Percentiles rank a stretch among this genome's conserved stretches.
Conservation (phyloP, 2,888 invertebrate genomes). For the Ennomos erosarius region DNA sequence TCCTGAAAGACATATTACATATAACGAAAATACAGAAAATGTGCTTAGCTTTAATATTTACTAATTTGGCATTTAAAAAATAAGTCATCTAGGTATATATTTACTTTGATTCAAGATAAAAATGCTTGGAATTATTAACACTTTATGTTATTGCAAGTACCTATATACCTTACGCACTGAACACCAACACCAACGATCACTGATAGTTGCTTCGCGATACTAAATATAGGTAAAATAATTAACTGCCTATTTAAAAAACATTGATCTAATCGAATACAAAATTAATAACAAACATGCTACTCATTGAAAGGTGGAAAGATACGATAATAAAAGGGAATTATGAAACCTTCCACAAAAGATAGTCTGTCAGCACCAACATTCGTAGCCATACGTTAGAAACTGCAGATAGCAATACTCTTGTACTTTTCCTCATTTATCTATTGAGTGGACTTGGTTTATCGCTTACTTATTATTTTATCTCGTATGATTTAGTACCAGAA, state of each 20-base stretch:
- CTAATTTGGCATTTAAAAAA: too few species aligned
- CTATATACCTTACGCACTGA: too few species aligned
- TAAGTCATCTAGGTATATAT: too few species aligned
- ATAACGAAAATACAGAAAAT: too few species aligned
- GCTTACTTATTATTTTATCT: slow-evolving; percentile 43
- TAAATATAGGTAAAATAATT: too few species aligned
- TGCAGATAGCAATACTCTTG: slow-evolving; percentile 22
- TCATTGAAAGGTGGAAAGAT: slow-evolving; percentile 14
- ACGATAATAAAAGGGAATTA: slow-evolving; percentile 21
- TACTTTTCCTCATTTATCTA: slow-evolving; percentile 16
- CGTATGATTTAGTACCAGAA: slow-evolving; percentile 39
- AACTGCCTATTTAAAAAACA: background rate
- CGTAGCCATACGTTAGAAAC: slow-evolving; percentile 22
- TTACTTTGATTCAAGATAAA: too few species aligned
- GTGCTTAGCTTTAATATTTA: too few species aligned
- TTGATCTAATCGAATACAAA: slow-evolving; percentile 1
- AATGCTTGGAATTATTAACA: too few species aligned
- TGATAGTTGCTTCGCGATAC: background rate
- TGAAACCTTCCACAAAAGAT: slow-evolving; percentile 23
- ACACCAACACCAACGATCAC: slow-evolving; percentile 10
- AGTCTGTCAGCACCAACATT: slow-evolving; percentile 22
- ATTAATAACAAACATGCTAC: slow-evolving; percentile 7
- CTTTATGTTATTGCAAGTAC: too few species aligned
- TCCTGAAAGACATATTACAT: too few species aligned
- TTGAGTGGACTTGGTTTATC: slow-evolving; percentile 35